These are phyloP conservation scores for Amorpha juglandis DNA, from an alignment of 2,888 invertebrate genomes.

Conservation along the genomic window DNA sequence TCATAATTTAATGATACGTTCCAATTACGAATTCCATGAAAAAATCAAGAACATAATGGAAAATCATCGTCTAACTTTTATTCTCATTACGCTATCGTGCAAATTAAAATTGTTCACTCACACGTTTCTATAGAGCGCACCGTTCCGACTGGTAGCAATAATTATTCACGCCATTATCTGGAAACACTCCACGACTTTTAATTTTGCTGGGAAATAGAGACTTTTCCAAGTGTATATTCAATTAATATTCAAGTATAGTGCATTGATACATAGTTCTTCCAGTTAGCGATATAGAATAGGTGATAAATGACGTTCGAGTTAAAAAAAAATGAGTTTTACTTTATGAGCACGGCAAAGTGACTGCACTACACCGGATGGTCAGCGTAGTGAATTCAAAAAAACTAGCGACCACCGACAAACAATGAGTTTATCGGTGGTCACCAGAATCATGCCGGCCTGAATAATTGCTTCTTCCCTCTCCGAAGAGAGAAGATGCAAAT, in stretches of 20 bases:
- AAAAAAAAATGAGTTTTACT: too few relatives aligned
- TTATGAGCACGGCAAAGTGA: too few relatives aligned
- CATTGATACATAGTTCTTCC: neutral
- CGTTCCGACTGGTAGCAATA: constrained; percentile 7
- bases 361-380: too few relatives aligned
- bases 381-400: too few relatives aligned
- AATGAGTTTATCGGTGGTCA: too few relatives aligned
- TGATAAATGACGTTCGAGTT: too few relatives aligned
- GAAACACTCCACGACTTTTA: constrained; percentile 18
- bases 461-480: too few relatives aligned
- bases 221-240: constrained; percentile 14
- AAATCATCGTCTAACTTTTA: constrained; percentile 15
- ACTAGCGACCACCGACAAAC: too few relatives aligned
- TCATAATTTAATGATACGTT: constrained; percentile 25
- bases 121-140: neutral
- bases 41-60: constrained; percentile 8
- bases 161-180: constrained; percentile 21
- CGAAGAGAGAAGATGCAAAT: too few relatives aligned
- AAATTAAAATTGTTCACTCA: constrained; percentile 22
- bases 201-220: neutral
- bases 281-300: neutral
- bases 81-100: constrained; percentile 11
- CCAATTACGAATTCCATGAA: constrained; percentile 11
- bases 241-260: constrained; percentile 4
- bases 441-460: too few relatives aligned